A percentile compares a stretch with the other conserved stretches of the same genome.
Conservation (phyloP, 2,113 vertebrate genomes). For the Neoarius graeffei region DNA sequence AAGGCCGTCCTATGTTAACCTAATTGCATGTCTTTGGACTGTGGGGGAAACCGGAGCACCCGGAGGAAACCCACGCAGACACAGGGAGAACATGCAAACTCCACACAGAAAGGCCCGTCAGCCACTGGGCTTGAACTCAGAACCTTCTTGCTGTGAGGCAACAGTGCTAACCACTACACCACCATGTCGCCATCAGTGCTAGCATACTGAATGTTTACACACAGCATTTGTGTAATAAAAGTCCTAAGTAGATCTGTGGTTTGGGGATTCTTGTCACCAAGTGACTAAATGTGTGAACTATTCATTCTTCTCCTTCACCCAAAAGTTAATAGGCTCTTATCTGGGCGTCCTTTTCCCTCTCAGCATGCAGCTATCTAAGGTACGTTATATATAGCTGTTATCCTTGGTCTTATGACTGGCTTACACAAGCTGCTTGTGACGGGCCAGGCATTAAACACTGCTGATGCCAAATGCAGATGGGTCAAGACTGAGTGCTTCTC, state of each 20-base stretch:
- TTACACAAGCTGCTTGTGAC: constrained; percentile 69
- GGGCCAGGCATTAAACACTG: constrained; percentile 50
- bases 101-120: too few relatives aligned
- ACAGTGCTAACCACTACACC: too few relatives aligned
- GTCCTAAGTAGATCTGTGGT: background rate
- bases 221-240: background rate
- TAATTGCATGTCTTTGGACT: too few relatives aligned
- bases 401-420: constrained; percentile 69
- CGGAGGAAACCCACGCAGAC: too few relatives aligned
- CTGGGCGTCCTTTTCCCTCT: constrained; percentile 54
- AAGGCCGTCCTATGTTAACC: too few relatives aligned
- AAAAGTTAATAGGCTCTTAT: constrained; percentile 59
- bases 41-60: too few relatives aligned
- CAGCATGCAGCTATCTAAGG: constrained; percentile 56
- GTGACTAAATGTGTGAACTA: constrained; percentile 13
- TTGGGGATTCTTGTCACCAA: constrained; percentile 1
- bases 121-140: too few relatives aligned
- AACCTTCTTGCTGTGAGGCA: too few relatives aligned
- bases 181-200: background rate
- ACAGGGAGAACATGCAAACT: too few relatives aligned
- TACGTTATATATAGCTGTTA: constrained; percentile 71
- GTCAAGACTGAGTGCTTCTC: constrained; percentile 29
- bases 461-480: constrained; percentile 64
- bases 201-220: background rate
- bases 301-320: constrained; percentile 50